Evolutionary conservation across 2,113 vertebrate genomes (phyloP).

Genomic region (Myanophis thanlyinensis): DNA sequence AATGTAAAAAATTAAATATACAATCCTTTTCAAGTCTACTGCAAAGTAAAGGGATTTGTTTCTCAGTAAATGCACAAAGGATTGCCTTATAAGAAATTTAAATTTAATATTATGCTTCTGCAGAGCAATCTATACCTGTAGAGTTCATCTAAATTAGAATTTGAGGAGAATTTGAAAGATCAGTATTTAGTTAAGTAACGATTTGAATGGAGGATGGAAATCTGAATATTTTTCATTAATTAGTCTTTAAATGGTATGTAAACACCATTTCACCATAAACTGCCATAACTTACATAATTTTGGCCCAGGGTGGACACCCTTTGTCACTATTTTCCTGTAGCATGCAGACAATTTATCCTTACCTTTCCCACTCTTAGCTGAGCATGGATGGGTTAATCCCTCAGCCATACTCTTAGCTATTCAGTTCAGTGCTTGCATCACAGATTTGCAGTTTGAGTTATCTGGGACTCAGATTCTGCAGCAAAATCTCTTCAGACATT

Average conservation of each 20-base stretch:
- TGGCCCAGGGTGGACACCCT: neutral
- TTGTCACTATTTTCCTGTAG: neutral
- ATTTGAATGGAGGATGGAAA: neutral
- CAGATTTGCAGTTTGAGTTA: neutral
- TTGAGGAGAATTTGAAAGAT: neutral
- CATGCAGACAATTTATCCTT: neutral
- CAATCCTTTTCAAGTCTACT: neutral
- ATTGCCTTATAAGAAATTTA: neutral
- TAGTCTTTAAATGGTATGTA: neutral
- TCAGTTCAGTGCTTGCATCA: neutral
- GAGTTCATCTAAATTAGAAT: neutral
- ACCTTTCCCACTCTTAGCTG: slow-evolving; percentile 17
- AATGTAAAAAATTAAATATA: neutral
- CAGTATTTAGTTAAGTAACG: neutral
- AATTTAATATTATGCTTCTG: neutral
- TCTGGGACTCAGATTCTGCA: neutral
- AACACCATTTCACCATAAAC: neutral
- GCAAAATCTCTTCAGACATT: neutral
- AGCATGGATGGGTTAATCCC: slow-evolving; percentile 7
- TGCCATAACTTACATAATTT: neutral
- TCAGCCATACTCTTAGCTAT: neutral
- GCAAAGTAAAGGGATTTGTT: neutral
- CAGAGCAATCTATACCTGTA: neutral
- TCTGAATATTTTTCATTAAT: neutral
- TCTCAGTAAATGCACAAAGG: neutral